Base-by-base conservation (phyloP, 2,797 vertebrate species). In the Pygocentrus nattereri region DNA sequence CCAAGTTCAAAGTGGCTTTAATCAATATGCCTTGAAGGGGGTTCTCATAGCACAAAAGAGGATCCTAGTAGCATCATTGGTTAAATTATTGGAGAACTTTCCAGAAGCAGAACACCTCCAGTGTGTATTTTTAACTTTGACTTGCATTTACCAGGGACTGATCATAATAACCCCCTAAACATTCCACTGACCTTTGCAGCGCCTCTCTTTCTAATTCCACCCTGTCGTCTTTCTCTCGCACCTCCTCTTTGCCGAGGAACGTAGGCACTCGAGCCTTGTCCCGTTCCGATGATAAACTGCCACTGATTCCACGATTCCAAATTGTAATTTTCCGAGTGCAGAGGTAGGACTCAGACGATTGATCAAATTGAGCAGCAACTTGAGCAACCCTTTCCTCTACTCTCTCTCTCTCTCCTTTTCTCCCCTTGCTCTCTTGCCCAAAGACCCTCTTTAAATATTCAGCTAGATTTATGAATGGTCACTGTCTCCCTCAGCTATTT, bases 371-470 rank as follows among this genome's bases (percentile, higher is more conserved):
- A 92, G 92, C 90, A 92, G 93, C 85, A 82, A 92, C 90, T 93
- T 92, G 85, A 92, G 87, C 86, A 75, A 86, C 87, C 86, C 82
- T 85, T 65, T 25, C 76, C 80, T 79, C 59, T 65, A 81, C 72
- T 50, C 30, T 23, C 56, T 38, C 34, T 50, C 62, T 84, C 86
- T 80, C 80, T 34, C 61, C 76, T 27, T 12, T 44, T 87, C 67
- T 76, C 75, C 21, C 65, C 38, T 23, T 56, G 73, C 83, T 84
- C 85, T 88, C 69, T 88, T 86, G 87, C 91, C 87, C 90, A 92
- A 92, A 94, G 91, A 93, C 88, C 91, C 90, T 94, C 88, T 91
- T 95, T 92, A 95, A 94, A 94, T 94, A 95, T 95, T 94, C 92
- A 94, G 91, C 85, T 86, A 90, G 93, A 94, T 93, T 94, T 94